These are phyloP conservation scores for Dendrolimus houi DNA, from an alignment of 2,888 invertebrate genomes.

Conservation along the genomic window DNA sequence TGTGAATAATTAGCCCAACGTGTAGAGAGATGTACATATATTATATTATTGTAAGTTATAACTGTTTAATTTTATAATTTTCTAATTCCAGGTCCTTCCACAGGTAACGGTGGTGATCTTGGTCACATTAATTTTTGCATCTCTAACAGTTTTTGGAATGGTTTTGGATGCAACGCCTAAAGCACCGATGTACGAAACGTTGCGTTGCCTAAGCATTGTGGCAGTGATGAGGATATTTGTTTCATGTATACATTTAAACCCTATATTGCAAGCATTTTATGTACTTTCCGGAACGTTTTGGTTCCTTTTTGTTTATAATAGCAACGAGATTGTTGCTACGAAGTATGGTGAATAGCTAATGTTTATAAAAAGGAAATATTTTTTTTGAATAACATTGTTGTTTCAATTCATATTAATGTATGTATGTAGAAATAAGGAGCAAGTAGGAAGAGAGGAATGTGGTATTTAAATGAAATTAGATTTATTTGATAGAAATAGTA, in stretches of 20 bases:
- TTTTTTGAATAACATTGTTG: not conserved
- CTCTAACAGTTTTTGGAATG: slow-evolving; percentile 80
- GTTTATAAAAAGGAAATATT: not conserved
- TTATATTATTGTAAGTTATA: too few relatives aligned
- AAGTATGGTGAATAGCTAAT: not conserved
- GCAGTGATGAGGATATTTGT: slow-evolving; percentile 27
- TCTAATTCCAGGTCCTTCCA: slow-evolving; percentile 74
- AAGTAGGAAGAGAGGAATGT: too few relatives aligned
- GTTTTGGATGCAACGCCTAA: slow-evolving; percentile 78
- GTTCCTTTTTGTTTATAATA: slow-evolving; percentile 61
- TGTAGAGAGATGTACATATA: too few relatives aligned
- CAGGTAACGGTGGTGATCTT: slow-evolving; percentile 63
- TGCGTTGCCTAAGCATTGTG: slow-evolving; percentile 74
- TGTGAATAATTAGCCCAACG: too few relatives aligned
- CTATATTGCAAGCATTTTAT: slow-evolving; percentile 60
- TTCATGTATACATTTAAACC: slow-evolving; percentile 30
- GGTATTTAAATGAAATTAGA: too few relatives aligned
- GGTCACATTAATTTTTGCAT: slow-evolving; percentile 76
- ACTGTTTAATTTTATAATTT: too few relatives aligned
- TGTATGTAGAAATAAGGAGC: too few relatives aligned
- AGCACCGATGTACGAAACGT: slow-evolving; percentile 74
- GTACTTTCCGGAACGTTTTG: slow-evolving; percentile 70
- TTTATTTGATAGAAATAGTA: too few relatives aligned
- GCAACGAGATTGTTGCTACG: slow-evolving; percentile 7
- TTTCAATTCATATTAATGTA: not conserved